Percentiles rank a stretch among this genome's conserved stretches.
Conservation (phyloP, 2,113 vertebrate genomes). For the Pseudolaguvia tuberculata region DNA sequence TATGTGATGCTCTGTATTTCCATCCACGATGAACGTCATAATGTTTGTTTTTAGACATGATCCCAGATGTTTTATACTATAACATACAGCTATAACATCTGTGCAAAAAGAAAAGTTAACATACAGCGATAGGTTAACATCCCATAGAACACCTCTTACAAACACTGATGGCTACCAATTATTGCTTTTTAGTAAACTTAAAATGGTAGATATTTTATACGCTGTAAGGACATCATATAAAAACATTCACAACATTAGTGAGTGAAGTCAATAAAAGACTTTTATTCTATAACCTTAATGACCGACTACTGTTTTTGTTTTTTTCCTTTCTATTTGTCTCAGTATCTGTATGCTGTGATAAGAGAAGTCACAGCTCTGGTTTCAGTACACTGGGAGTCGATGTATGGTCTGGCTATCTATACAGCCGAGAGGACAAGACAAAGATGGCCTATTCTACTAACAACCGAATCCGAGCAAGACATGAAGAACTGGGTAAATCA, state of each 20-base stretch:
- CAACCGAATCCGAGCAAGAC: constrained; percentile 81
- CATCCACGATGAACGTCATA: too few species aligned
- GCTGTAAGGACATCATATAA: background rate
- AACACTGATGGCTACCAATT: too few species aligned
- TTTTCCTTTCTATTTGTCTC: constrained; percentile 33
- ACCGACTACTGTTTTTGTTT: background rate
- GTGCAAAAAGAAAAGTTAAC: too few species aligned
- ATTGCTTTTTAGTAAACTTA: background rate
- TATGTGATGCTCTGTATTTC: too few species aligned
- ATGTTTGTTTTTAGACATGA: too few species aligned
- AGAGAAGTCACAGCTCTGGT: constrained; percentile 89
- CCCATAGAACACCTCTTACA: background rate
- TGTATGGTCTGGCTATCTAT: constrained; percentile 86
- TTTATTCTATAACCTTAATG: background rate
- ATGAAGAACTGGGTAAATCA: constrained; percentile 86
- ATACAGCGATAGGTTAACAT: background rate
- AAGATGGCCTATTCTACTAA: constrained; percentile 85
- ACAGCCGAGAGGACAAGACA: constrained; percentile 83
- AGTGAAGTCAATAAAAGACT: background rate
- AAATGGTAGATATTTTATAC: background rate
- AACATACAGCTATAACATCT: too few species aligned
- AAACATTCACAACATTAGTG: background rate
- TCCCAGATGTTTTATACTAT: too few species aligned
- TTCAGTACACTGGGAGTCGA: constrained; percentile 79
- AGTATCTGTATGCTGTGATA: constrained; percentile 88